Evolutionary conservation across 1,140 invertebrate species (phyloP).

Genomic region (Drosophila parvula): DNA sequence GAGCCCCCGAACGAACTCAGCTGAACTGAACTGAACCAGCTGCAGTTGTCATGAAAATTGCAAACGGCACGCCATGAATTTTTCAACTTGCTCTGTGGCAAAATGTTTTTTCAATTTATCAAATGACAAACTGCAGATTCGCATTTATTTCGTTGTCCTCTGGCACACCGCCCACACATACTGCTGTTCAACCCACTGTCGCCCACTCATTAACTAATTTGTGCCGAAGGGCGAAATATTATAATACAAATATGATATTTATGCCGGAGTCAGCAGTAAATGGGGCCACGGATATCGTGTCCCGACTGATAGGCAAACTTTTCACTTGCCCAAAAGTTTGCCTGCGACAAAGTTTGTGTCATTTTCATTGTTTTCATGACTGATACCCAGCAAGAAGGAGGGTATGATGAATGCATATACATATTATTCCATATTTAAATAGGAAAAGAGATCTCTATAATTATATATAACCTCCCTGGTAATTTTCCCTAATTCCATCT

Average conservation of each 20-base stretch:
- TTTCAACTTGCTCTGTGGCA: constrained; percentile 48
- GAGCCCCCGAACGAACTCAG: constrained; percentile 5
- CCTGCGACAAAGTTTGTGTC: constrained; percentile 49
- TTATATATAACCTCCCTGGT: no score
- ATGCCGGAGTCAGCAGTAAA: constrained; percentile 68
- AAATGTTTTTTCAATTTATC: constrained; percentile 66
- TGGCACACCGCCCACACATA: neutral
- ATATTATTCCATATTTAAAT: no score
- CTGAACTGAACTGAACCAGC: constrained; percentile 30
- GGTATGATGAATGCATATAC: neutral
- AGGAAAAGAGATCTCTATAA: no score
- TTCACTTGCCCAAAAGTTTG: constrained; percentile 52
- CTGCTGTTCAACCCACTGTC: neutral
- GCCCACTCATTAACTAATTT: constrained; percentile 74
- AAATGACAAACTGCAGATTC: constrained; percentile 44
- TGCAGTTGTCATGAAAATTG: constrained; percentile 60
- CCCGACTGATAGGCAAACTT: constrained; percentile 59
- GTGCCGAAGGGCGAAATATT: constrained; percentile 52
- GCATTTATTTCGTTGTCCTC: constrained; percentile 19
- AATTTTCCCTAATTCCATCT: neutral
- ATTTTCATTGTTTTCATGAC: constrained; percentile 56
- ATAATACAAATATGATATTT: constrained; percentile 81
- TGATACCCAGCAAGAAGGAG: neutral
- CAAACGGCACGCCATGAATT: constrained; percentile 57
- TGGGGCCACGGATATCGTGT: constrained; percentile 41